Base-by-base conservation (phyloP, 2,888 invertebrate species). In the Eumerus sabulonum region DNA sequence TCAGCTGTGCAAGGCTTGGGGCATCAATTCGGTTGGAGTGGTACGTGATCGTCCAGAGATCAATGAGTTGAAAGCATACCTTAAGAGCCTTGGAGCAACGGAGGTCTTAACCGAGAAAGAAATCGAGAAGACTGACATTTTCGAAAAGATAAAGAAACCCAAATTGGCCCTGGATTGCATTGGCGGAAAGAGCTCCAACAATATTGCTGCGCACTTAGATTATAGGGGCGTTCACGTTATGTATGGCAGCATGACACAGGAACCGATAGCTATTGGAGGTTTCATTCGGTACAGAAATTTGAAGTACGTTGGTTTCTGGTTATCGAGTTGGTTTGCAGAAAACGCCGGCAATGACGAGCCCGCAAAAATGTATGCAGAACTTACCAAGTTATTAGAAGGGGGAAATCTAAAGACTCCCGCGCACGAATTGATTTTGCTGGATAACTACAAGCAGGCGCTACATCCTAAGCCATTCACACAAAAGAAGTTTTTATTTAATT, bases 161-260 rank as follows among this genome's bases (percentile, higher is more conserved):
- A 11, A n/a, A n/a, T n/a, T n/a, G n/a, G n/a, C n/a, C n/a, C n/a
- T n/a, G n/a, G n/a, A n/a, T n/a, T n/a, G n/a, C n/a, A n/a, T n/a
- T n/a, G n/a, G n/a, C n/a, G n/a, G n/a, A n/a, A n/a, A n/a, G n/a
- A n/a, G n/a, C n/a, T n/a, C n/a, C n/a, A n/a, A n/a, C n/a, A n/a
- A n/a, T n/a, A n/a, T n/a, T n/a, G n/a, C n/a, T n/a, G n/a, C n/a
- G n/a, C n/a, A n/a, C n/a, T n/a, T n/a, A n/a, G n/a, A n/a, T n/a
- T n/a, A n/a, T n/a, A n/a, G n/a, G n/a, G n/a, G n/a, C n/a, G n/a
- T n/a, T n/a, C n/a, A n/a, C n/a, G n/a, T n/a, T n/a, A n/a, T n/a
- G n/a, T 98, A 98, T 87, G 99, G 99, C 2, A 96, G 95, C 53
- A 98, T 99, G 94, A 97, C 96, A 0, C 92, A 94, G 79, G 93